Conservation (phyloP, 2,797 vertebrate species). For the Chelon auratus region DNA sequence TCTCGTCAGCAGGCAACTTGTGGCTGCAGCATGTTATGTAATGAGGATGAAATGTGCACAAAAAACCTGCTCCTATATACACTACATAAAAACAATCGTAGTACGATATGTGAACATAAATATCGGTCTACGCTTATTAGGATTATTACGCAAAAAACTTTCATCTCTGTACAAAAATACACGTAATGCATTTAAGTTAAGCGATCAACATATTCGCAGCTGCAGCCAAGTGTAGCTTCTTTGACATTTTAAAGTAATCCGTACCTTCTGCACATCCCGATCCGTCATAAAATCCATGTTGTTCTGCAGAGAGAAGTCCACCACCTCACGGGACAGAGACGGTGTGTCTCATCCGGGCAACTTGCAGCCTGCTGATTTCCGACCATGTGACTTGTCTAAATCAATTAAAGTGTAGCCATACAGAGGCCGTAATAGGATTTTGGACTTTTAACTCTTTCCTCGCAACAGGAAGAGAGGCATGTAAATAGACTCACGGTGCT, state of each 20-base stretch:
- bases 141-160: too few relatives aligned
- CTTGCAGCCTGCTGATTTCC: conserved; percentile 2
- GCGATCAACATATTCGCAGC: too few relatives aligned
- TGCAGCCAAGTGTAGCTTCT: not conserved
- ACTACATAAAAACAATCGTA: not conserved
- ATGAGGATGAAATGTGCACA: not conserved
- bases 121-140: too few relatives aligned
- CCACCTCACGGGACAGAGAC: not conserved
- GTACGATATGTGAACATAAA: not conserved
- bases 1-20: not conserved
- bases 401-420: conserved; percentile 44
- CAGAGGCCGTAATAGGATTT: conserved; percentile 66
- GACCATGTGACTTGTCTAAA: conserved; percentile 56
- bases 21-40: conserved; percentile 35
- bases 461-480: not conserved
- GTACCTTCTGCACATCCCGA: conserved; percentile 77
- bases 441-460: conserved; percentile 58
- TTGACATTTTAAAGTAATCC: not conserved
- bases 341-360: conserved; percentile 30
- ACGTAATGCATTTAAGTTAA: not conserved
- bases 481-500: fast-evolving
- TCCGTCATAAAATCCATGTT: conserved; percentile 81
- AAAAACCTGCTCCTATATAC: not conserved
- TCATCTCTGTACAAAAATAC: too few relatives aligned
- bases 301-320: not conserved